These are phyloP conservation scores for Urophycis tenuis DNA, from an alignment of 2,797 vertebrate genomes.

Conservation along the genomic window DNA sequence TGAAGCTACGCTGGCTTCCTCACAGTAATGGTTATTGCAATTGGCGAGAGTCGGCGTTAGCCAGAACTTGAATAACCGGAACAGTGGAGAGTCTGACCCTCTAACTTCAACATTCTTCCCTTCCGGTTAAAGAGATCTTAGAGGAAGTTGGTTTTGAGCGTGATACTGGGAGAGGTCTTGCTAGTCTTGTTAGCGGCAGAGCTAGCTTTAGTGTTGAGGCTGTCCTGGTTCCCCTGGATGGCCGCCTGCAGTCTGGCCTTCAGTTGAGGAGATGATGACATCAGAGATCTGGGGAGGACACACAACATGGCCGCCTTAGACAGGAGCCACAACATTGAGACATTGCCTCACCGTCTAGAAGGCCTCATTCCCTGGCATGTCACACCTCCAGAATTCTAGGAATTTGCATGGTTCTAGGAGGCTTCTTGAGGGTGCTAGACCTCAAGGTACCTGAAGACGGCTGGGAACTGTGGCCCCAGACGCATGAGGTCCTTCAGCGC, in stretches of 20 bases:
- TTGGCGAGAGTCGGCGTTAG: neutral
- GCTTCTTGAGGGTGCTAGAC: neutral
- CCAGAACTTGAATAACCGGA: neutral
- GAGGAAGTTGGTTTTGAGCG: constrained; percentile 81
- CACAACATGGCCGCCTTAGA: neutral
- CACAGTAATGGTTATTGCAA: neutral
- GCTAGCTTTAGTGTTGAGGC: constrained; percentile 67
- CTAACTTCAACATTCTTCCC: neutral
- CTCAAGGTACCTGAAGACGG: constrained; percentile 68
- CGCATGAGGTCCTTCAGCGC: constrained; percentile 84
- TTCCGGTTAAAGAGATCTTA: constrained; percentile 22
- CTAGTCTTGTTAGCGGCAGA: constrained; percentile 56
- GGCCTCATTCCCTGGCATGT: neutral
- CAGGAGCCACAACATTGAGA: neutral
- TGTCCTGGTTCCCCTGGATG: constrained; percentile 84
- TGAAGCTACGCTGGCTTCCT: too few species aligned
- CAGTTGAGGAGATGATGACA: constrained; percentile 78
- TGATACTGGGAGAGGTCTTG: constrained; percentile 81
- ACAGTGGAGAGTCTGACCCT: neutral
- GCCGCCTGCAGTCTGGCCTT: constrained; percentile 86
- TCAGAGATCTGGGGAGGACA: constrained; percentile 63
- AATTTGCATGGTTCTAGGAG: neutral
- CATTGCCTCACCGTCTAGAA: neutral
- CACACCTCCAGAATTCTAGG: neutral
- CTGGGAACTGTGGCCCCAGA: constrained; percentile 78